Evolutionary conservation across 2,797 vertebrate genomes (phyloP).

Genomic region (Rallus crepitans): DNA sequence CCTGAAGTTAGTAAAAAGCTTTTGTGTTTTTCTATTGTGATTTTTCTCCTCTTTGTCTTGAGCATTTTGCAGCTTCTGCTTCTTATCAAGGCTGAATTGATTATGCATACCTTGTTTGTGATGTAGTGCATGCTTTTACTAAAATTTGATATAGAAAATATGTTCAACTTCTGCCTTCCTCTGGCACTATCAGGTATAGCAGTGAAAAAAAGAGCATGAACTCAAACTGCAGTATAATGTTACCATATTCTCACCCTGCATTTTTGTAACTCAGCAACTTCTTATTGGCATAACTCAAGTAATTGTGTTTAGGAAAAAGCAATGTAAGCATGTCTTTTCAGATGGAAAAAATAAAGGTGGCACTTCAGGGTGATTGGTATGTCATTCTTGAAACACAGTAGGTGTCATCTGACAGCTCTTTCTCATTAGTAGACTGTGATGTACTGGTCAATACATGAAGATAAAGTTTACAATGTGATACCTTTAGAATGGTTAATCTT

Average conservation of each 20-base stretch:
- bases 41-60: not conserved
- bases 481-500: not conserved
- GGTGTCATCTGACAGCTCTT: not conserved
- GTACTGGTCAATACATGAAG: not conserved
- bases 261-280: not conserved
- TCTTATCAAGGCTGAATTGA: not conserved
- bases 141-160: not conserved
- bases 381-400: not conserved
- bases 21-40: not conserved
- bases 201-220: not conserved
- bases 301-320: not conserved
- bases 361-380: not conserved
- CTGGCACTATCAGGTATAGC: conserved; percentile 72
- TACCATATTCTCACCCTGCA: not conserved
- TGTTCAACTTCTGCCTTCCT: conserved; percentile 75
- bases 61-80: not conserved
- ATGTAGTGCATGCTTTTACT: not conserved
- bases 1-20: not conserved
- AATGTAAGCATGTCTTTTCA: not conserved
- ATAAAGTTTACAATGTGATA: not conserved
- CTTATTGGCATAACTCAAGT: not conserved
- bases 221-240: not conserved
- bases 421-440: not conserved
- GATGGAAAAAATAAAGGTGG: not conserved
- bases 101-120: conserved; percentile 18